Evolutionary conservation across 2,888 invertebrate genomes (phyloP).

Genomic region (Arctia plantaginis): DNA sequence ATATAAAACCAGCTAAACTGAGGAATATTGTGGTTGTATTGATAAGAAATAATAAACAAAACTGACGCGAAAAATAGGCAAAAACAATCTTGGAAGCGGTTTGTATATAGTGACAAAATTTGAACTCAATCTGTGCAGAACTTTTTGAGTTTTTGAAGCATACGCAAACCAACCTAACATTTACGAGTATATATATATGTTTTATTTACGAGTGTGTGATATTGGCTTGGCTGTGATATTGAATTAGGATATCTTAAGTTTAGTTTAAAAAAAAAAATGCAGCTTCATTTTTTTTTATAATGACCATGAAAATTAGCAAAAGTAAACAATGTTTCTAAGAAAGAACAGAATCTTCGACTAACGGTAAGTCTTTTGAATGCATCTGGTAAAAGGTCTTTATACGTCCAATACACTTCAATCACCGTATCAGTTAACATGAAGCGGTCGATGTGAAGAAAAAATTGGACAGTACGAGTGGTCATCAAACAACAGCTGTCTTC

Average conservation of each 20-base stretch:
- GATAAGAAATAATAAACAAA: too few species aligned
- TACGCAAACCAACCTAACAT: too few species aligned
- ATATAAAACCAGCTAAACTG: neutral
- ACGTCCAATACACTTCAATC: constrained; percentile 67
- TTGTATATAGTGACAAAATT: too few species aligned
- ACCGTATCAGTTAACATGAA: constrained; percentile 73
- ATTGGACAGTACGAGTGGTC: constrained; percentile 77
- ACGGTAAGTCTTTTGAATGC: constrained; percentile 41
- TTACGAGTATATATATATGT: too few species aligned
- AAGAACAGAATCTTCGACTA: constrained; percentile 34
- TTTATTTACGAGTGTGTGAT: too few species aligned
- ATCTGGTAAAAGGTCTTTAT: constrained; percentile 54
- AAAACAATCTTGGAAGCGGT: too few species aligned
- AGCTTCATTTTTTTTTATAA: constrained; percentile 14
- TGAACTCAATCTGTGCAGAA: too few species aligned
- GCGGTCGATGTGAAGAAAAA: constrained; percentile 59
- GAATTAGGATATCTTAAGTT: neutral
- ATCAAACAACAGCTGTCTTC: constrained; percentile 80
- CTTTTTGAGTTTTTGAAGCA: too few species aligned
- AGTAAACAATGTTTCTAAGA: constrained; percentile 20
- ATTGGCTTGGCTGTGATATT: neutral
- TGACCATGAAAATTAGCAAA: constrained; percentile 30
- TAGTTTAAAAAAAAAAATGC: too few species aligned
- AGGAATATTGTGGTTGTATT: too few species aligned
- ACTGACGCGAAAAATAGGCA: too few species aligned